These are phyloP conservation scores for Poecilia velifera DNA, from an alignment of 2,797 vertebrate species.

Conservation along the genomic window DNA sequence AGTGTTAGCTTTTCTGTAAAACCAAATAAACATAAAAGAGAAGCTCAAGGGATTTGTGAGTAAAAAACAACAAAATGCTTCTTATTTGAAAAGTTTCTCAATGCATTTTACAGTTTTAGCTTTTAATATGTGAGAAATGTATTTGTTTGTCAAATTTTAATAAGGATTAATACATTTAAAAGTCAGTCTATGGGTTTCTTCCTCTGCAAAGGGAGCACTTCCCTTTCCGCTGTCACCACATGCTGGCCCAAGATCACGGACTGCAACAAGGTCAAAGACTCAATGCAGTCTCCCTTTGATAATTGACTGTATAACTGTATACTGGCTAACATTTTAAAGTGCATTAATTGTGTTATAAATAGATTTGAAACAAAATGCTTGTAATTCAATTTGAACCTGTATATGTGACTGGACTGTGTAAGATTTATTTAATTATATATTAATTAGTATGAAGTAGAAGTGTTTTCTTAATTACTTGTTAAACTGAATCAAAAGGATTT, in stretches of 20 bases:
- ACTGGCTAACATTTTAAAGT: background rate
- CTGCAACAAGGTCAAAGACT: background rate
- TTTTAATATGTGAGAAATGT: background rate
- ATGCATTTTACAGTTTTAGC: background rate
- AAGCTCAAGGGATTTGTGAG: background rate
- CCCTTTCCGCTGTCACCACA: background rate
- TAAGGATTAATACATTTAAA: background rate
- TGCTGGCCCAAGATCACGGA: background rate
- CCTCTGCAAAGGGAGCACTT: background rate
- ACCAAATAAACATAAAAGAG: background rate
- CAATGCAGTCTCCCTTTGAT: background rate
- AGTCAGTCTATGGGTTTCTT: background rate
- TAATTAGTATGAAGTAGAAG: no score
- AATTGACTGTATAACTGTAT: background rate
- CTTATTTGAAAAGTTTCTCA: background rate
- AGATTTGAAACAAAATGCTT: background rate
- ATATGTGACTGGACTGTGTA: background rate
- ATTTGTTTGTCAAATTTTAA: background rate
- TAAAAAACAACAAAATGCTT: background rate
- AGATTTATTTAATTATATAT: background rate
- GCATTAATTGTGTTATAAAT: background rate
- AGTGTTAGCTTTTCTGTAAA: background rate
- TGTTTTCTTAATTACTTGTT: background rate
- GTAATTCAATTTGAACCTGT: background rate
- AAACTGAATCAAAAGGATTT: background rate